Base-by-base conservation (phyloP, 2,113 vertebrate genomes). In the Conger conger region DNA sequence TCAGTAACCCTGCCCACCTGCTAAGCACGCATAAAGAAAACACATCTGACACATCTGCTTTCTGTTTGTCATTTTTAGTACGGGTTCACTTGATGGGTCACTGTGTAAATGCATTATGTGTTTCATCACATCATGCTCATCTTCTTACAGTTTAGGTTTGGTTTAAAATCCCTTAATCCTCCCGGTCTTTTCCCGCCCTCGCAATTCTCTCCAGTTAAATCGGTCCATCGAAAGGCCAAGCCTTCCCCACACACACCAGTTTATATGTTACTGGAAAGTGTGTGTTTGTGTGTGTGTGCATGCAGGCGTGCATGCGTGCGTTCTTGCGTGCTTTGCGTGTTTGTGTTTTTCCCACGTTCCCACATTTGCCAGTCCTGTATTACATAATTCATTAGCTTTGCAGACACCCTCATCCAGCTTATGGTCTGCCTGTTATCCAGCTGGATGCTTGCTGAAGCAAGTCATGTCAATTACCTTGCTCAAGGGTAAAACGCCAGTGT, bases 81-180 rank as follows among this genome's bases (percentile, higher is more conserved):
- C 45, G 60, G 84, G 86, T 91, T 90, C 79, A 88, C 37, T 84
- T 86, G 86, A 86, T 87, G 85, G 88, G 88, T 80, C 86, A 86
- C 79, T 80, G 79, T 79, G 73, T 87, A 87, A 89, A 86, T 88
- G 85, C 87, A 86, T 89, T 89, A 86, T 90, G 60, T 50, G 85
- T 90, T 87, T 91, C 85, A 90, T 89, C 86, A 86, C 86, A 87
- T 89, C 88, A 88, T 38, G 60, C 84, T 83, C 88, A 86, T 87
- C 86, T 87, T 54, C 86, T 81, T 42, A 17, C 79, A 33, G 86
- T 84, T 83, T 85, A 86, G 76, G 57, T 68, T 85, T 82, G 81
- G 68, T 33, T 83, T 77, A 78, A 87, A 89, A 88, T 88, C 88
- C 86, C 82, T 68, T 90, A 91, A 91, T 89, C 90, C 89, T 86